Percentiles rank a stretch among this genome's conserved stretches.
phyloP scores from a whole-genome alignment of 2,113 vertebrate genomes.

The Orcinus orca region DNA sequence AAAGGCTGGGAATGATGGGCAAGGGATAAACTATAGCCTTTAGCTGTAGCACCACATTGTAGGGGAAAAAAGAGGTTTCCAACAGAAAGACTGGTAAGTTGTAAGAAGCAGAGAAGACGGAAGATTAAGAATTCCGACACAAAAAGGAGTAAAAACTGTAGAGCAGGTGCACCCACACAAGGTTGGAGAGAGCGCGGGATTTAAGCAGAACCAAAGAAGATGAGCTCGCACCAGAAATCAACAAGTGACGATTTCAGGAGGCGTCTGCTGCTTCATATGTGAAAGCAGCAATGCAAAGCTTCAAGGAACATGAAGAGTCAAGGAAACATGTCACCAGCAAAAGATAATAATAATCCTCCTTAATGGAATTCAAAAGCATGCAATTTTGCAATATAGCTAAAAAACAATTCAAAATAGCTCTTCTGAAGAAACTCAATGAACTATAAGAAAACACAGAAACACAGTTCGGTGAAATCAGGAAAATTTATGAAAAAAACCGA shows the following conservation, averaged over 20 bases:
- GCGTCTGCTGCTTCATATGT: background rate
- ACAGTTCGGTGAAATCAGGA: background rate
- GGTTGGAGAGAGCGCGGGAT: background rate
- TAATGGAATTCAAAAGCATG: background rate
- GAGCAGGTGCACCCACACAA: background rate
- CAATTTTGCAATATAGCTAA: background rate
- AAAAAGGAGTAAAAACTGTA: background rate
- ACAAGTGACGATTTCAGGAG: background rate
- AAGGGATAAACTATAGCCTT: background rate
- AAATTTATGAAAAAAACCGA: background rate
- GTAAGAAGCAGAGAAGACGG: background rate
- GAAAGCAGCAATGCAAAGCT: background rate
- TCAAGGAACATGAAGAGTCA: background rate
- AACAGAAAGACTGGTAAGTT: background rate
- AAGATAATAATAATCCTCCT: background rate
- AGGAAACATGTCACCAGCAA: background rate
- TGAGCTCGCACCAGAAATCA: background rate
- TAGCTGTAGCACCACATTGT: background rate
- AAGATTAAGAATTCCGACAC: background rate
- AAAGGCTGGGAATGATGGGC: background rate
- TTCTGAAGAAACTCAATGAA: background rate
- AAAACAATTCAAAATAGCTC: background rate
- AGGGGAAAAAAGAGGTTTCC: background rate
- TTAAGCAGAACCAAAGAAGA: background rate
- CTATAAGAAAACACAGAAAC: background rate